Evolutionary conservation across 2,797 vertebrate species (phyloP).

Genomic region (Xenopus petersii): DNA sequence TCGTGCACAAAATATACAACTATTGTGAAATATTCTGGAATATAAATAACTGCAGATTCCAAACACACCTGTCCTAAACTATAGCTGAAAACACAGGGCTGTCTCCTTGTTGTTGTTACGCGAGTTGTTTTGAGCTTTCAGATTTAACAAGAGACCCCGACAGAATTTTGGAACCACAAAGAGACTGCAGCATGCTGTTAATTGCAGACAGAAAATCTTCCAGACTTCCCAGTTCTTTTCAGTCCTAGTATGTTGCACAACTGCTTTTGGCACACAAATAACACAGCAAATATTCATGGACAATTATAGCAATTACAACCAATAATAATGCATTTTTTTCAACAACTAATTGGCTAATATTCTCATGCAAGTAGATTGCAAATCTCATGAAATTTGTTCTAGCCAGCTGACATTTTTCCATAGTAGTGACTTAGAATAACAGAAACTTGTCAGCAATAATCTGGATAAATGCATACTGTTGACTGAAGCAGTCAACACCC

Average conservation of each 20-base stretch:
- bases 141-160: conserved; percentile 20
- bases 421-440: conserved; percentile 19
- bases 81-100: neutral
- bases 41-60: too few species aligned
- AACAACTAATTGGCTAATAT: conserved; percentile 30
- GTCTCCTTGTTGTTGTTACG: neutral
- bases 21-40: too few species aligned
- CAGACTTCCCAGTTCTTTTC: conserved; percentile 15
- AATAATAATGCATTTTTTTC: conserved; percentile 22
- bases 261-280: conserved; percentile 19
- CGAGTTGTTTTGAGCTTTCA: neutral
- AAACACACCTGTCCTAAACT: neutral
- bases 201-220: conserved; percentile 19
- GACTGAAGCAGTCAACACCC: conserved; percentile 10
- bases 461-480: neutral
- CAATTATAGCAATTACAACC: conserved; percentile 41
- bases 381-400: conserved; percentile 16
- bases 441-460: conserved; percentile 4
- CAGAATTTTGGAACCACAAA: conserved; percentile 21
- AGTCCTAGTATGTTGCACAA: conserved; percentile 25
- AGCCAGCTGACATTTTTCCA: conserved; percentile 12
- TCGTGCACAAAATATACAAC: too few species aligned
- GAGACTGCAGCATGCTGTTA: conserved; percentile 34
- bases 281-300: conserved; percentile 28
- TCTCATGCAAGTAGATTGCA: conserved; percentile 13